Evolutionary conservation across 2,888 invertebrate genomes (phyloP), one percentile per base, ranked within the genome.

Genomic region (Podotricha telesiphe): DNA sequence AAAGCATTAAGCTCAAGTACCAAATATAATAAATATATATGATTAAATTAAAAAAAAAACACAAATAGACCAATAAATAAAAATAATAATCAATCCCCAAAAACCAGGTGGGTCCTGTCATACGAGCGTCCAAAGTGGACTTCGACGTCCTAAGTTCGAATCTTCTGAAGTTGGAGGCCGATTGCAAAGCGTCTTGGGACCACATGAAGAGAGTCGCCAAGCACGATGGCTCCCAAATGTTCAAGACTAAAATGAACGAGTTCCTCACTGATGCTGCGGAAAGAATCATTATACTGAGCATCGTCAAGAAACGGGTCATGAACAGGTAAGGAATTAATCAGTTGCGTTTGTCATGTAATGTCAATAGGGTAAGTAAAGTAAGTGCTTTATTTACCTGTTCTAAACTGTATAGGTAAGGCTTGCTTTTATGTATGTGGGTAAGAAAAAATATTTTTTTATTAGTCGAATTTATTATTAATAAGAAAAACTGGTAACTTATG

Each of bases 111-210:
- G 98, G 98, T 58, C 96, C 98, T 17, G 96, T 98, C 53, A 98
- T 97, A 13, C 94, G 98, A 79, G 98, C 98, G 51, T 98, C 98
- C 0, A 96, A 98, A 90, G 96, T 99, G 22, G 99, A 99, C 88
- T 99, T 98, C 87, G 98, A 99, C 76, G 97, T 99, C 80, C 92
- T 99, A 66, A 94, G 95, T 53, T 94, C 95, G 67, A 99, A 98
- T 86, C 95, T 99, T 64, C 94, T 94, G 67, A 97, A 97, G 82
- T 93, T 99, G 83, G 99, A 99, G 90, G 94, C 95, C 20, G 99
- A 99, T 86, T 99, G 99, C 91, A 99, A 99, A 86, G 96, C 97
- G 0, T 98, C 98, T 0, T 99, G 98, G 98, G 99, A 99, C 87
- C 96, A 99, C 86, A 94, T 99, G 83, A 98, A 98, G 89, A 95